Base-by-base conservation (phyloP, 2,888 invertebrate species). In the Cosmia trapezina region DNA sequence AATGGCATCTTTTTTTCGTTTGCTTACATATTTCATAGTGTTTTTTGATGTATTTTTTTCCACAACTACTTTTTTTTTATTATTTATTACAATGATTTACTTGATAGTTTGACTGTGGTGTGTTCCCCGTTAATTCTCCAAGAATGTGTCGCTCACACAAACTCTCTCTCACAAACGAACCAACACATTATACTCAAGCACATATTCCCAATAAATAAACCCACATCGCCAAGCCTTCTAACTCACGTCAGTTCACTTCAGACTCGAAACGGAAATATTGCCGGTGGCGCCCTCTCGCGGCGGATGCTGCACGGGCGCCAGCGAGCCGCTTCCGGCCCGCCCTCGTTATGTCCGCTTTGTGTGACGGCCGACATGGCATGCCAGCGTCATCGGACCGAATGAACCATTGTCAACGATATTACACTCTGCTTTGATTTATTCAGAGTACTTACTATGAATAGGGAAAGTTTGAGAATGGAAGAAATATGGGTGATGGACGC, bases 281-380 rank as follows among this genome's bases (percentile, higher is more conserved):
- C 89, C 89, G 84, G 88, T 89, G 89, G 89, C 88, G 86, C 87
- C 85, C 87, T 87, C 88, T 79, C 86, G 84, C 84, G 84, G 82
- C 88, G 91, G 89, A 89, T 82, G 89, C 87, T 91, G 91, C 90
- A 91, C 89, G 86, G 85, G 89, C 89, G 90, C 87, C 89, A 88
- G 88, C 89, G 88, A 86, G 83, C 88, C 90, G 88, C 85, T 90
- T 94, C 94, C 94, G 93, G 92, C 88, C 88, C 87, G 92, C 77
- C 92, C 93, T 94, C 93, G 93, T 94, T 94, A 93, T 88, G 90
- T 81, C 79, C 85, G 89, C 91, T 91, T 93, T 92, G 91, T 91
- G 86, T 86, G 86, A 88, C 87, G 86, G 78, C 79, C 70, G 74
- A 74, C 69, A 83, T 63, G 85, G 73, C 76, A 83, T 75, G 81